A percentile compares a stretch with the other conserved stretches of the same genome.
Conservation (phyloP, 2,113 vertebrate genomes). For the Chaetops frenatus region DNA sequence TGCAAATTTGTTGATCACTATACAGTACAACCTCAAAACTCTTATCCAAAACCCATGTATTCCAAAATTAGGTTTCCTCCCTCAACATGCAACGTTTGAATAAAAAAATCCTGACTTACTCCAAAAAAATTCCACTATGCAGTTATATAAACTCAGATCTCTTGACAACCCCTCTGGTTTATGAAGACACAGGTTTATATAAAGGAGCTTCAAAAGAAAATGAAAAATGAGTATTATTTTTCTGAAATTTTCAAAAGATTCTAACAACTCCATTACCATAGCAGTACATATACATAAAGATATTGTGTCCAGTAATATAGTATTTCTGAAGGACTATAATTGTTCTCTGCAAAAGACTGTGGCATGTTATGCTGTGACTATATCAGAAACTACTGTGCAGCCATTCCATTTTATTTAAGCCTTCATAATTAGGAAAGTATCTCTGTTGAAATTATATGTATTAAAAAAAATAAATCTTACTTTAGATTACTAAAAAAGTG, state of each 20-base stretch:
- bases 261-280: not conserved
- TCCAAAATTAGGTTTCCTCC: conserved; percentile 52
- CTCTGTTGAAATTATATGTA: not conserved
- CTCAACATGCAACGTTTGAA: conserved; percentile 48
- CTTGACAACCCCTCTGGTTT: conserved; percentile 48
- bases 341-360: not conserved
- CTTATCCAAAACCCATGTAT: conserved; percentile 16
- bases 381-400: not conserved
- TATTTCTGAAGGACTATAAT: not conserved
- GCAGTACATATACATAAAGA: not conserved
- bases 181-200: conserved; percentile 44
- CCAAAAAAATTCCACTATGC: conserved; percentile 41
- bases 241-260: not conserved
- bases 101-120: conserved; percentile 55
- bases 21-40: conserved; percentile 24
- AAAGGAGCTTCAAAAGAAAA: conserved; percentile 43
- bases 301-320: not conserved
- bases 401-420: conserved; percentile 9
- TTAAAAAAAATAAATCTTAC: not conserved
- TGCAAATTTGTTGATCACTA: not conserved
- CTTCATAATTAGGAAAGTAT: not conserved
- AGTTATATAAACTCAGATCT: conserved; percentile 49
- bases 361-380: not conserved
- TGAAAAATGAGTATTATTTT: not conserved
- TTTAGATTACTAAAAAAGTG: not conserved